Base-by-base conservation (phyloP, 1,140 invertebrate species). In the Drosophila ficusphila region DNA sequence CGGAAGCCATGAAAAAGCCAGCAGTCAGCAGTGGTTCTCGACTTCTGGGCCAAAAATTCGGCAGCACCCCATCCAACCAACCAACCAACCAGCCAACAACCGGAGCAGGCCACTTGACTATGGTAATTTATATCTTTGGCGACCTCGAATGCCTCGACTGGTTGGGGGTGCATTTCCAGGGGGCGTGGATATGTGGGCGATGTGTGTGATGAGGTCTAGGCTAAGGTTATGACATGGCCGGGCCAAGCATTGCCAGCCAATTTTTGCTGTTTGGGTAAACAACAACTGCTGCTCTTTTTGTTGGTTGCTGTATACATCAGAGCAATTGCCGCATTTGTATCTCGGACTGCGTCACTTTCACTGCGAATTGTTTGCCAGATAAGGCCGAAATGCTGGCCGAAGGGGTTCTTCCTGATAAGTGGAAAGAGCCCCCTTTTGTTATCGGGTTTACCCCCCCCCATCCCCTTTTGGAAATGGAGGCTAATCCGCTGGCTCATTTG, bases 171-270 rank as follows among this genome's bases (percentile, higher is more conserved):
- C 19, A n/a, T 54, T n/a, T 21, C 6, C 16, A 14, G 11, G 18
- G 62, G 27, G 27, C 9, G 36, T 38, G 14, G 31, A 7, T 48
- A 9, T 9, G 33, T 31, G 29, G 41, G 51, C 41, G 48, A 11
- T 57, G 48, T 57, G 49, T 76, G 57, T 61, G 49, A n/a, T 76
- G 58, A 58, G 77, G 76, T 88, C 81, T 86, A 88, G 81, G 73
- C 82, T 70, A 88, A 86, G 82, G 82, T 86, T 86, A 82, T 88
- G 77, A 88, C 77, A 85, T 81, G 77, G 42, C 64, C 42, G 44
- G 41, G 42, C 54, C 31, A 76, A 65, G 42, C 39, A 51, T 57
- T 82, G 61, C 56, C 57, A 53, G 53, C 23, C 76, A 69, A 60
- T 85, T 14, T 81, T n/a, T n/a, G n/a, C n/a, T n/a, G n/a, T n/a